Base-by-base conservation (phyloP, 1,140 invertebrate genomes). In the Drosophila pruinosa region DNA sequence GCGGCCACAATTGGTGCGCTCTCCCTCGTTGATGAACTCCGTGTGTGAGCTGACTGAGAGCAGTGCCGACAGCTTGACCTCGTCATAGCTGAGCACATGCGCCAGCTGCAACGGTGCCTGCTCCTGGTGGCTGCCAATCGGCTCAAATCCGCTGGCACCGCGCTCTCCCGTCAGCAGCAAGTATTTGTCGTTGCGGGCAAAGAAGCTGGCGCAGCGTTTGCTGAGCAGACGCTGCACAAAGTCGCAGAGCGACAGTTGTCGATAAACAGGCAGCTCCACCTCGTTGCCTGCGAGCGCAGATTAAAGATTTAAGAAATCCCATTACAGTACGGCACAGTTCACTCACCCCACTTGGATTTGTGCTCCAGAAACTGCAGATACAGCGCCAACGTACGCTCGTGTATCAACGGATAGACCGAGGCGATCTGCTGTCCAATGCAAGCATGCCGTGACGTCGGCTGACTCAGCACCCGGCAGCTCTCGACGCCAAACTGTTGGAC, bases 1-100 rank as follows among this genome's bases (percentile, higher is more conserved):
- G 1, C 92, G 80, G 1, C 94, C 94, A 52, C 82, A 82, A 73
- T 95, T 95, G 7, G 92, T 89, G n/a, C 94, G 91, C 10, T 92
- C 90, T 2, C 94, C 94, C 73, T 94, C 92, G 64, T 95, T 95
- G 48, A 95, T 93, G 71, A 95, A 95, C 73, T 93, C 93, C 1
- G 93, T 93, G 56, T 92, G 91, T 0, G 94, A 94, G 4, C 94
- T 94, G 5, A 94, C 91, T 12, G 92, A 92, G 12, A 95, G 91
- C 78, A 94, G 91, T 0, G 94, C 93, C 0, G 94, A 94, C 1
- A 95, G 69, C 81, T 90, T 81, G 3, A 88, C 26, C 21, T 82
- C 79, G 38, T 90, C 85, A 19, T 89, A 90, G 56, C 85, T 88
- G 92, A 81, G 94, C 93, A 57, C 93, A 92, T 56, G 91, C 15